Conservation (phyloP, 2,888 invertebrate species). For the Dryobotodes eremita region DNA sequence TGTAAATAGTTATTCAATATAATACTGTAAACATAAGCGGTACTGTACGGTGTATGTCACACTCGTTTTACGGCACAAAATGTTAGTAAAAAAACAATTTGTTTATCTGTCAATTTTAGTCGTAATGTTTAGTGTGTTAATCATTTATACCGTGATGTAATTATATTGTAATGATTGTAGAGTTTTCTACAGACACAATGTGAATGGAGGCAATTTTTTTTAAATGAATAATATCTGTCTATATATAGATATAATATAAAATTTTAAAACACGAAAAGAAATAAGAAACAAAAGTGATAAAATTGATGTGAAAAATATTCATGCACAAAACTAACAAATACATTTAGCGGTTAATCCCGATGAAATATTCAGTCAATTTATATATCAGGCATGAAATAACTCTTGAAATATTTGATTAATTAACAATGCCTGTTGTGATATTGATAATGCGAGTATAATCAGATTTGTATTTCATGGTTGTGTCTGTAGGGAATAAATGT, state of each 20-base stretch:
- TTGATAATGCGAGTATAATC: background rate
- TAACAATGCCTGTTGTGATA: background rate
- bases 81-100: slow-evolving; percentile 86
- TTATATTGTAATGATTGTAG: slow-evolving; percentile 67
- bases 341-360: background rate
- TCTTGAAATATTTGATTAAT: background rate
- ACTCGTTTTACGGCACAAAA: slow-evolving; percentile 91
- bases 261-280: background rate
- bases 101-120: slow-evolving; percentile 90
- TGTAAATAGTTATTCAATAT: slow-evolving; percentile 88
- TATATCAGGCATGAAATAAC: background rate
- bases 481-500: slow-evolving; percentile 68
- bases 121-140: slow-evolving; percentile 82
- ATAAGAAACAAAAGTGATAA: background rate
- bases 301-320: background rate
- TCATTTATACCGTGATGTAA: slow-evolving; percentile 83
- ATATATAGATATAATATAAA: background rate
- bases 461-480: slow-evolving; percentile 41
- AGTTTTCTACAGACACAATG: slow-evolving; percentile 63
- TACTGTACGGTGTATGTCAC: slow-evolving; percentile 88
- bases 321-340: background rate
- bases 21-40: slow-evolving; percentile 83
- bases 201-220: background rate
- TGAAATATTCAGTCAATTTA: slow-evolving; percentile 9
- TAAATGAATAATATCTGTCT: no score